phyloP scores from a whole-genome alignment of 2,888 invertebrate species.

The Campoplex nolae region DNA sequence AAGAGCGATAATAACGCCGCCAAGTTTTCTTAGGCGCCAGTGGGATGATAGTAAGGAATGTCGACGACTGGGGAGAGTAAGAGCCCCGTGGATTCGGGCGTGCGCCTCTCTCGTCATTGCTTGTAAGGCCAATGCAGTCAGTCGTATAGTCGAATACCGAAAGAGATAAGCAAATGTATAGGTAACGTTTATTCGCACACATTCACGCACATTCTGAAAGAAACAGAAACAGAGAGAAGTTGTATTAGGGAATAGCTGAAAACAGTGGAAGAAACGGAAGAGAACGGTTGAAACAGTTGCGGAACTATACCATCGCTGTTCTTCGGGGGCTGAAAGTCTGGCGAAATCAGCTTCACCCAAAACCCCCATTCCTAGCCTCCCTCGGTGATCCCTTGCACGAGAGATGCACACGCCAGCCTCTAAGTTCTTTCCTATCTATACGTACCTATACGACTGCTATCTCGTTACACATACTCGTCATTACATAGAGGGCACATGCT shows the following conservation, averaged over 20 bases:
- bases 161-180: slow-evolving; percentile 20
- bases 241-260: slow-evolving; percentile 73
- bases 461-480: slow-evolving; percentile 46
- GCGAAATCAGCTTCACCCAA: slow-evolving; percentile 16
- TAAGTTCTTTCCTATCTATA: neutral
- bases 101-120: slow-evolving; percentile 14
- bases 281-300: slow-evolving; percentile 77
- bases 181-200: slow-evolving; percentile 3
- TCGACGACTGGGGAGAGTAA: slow-evolving; percentile 7
- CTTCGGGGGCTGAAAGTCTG: slow-evolving; percentile 69
- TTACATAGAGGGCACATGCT: slow-evolving; percentile 10
- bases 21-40: slow-evolving; percentile 71
- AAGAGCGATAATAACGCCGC: slow-evolving; percentile 73
- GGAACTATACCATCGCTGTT: slow-evolving; percentile 76
- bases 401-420: slow-evolving; percentile 30
- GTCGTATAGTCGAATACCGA: neutral
- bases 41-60: slow-evolving; percentile 36
- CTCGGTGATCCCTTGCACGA: slow-evolving; percentile 17
- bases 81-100: slow-evolving; percentile 24
- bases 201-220: slow-evolving; percentile 2
- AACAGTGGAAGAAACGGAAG: slow-evolving; percentile 77
- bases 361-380: neutral
- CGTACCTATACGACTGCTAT: slow-evolving; percentile 15
- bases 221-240: slow-evolving; percentile 7
- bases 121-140: neutral